Evolutionary conservation across 2,888 invertebrate species (phyloP).

Genomic region (Furcula furcula): DNA sequence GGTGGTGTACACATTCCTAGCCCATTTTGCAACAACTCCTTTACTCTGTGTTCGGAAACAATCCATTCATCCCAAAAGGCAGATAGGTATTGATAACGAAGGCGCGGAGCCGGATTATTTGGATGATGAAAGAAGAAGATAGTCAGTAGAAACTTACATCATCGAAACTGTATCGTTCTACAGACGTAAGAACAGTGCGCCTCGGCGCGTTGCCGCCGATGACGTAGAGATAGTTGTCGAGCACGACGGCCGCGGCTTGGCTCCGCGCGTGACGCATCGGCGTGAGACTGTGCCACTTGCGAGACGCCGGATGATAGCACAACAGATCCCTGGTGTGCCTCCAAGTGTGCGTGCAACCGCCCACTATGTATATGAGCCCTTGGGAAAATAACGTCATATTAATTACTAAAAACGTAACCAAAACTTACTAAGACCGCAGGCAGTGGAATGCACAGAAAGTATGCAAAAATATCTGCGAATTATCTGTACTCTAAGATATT

Average conservation of each 20-base stretch:
- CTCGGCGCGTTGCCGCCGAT: conserved; percentile 94
- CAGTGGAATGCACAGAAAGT: too few species aligned
- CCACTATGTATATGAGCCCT: conserved; percentile 94
- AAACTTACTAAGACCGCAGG: too few species aligned
- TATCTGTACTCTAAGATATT: too few species aligned
- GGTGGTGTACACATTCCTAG: too few species aligned
- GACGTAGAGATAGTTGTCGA: conserved; percentile 91
- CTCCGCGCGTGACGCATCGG: conserved; percentile 91
- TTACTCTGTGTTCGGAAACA: too few species aligned
- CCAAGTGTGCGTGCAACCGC: conserved; percentile 92
- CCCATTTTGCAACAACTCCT: too few species aligned
- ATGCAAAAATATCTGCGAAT: too few species aligned
- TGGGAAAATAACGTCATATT: conserved; percentile 17
- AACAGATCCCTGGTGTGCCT: conserved; percentile 90
- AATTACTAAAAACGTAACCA: too few species aligned
- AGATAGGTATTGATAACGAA: too few species aligned
- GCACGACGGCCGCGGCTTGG: conserved; percentile 94
- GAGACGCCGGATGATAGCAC: conserved; percentile 90
- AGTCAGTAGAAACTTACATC: conserved; percentile 83
- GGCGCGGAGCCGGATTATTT: too few species aligned
- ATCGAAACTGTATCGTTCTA: conserved; percentile 91
- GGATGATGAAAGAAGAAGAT: too few species aligned
- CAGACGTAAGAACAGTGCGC: conserved; percentile 89
- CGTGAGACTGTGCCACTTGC: conserved; percentile 89
- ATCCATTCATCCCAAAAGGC: too few species aligned